Conservation (phyloP, 2,113 vertebrate species). For the Coreoperca whiteheadi region DNA sequence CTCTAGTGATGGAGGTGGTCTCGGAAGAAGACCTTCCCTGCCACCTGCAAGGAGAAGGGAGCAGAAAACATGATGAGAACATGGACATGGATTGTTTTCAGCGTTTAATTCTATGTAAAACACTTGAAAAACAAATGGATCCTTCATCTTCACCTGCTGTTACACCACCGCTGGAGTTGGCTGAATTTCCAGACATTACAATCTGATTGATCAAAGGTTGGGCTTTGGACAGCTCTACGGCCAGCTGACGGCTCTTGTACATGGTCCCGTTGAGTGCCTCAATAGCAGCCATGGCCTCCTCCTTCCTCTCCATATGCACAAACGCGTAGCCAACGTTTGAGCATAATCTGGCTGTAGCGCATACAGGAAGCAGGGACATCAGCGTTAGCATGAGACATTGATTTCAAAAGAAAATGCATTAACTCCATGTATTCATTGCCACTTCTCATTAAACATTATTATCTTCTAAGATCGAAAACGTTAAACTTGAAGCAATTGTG, state of each 20-base stretch:
- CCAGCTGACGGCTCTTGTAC: slow-evolving; percentile 93
- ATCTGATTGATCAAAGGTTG: slow-evolving; percentile 89
- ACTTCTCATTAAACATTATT: not conserved
- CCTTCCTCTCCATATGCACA: slow-evolving; percentile 98
- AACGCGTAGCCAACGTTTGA: slow-evolving; percentile 93
- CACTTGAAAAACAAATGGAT: not conserved
- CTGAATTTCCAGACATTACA: slow-evolving; percentile 46
- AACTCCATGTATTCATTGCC: not conserved
- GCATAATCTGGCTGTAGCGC: slow-evolving; percentile 80
- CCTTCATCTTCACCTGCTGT: slow-evolving; percentile 19
- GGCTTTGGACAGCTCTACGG: slow-evolving; percentile 95
- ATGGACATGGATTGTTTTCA: not conserved
- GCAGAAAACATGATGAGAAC: slow-evolving; percentile 15
- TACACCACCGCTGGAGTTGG: slow-evolving; percentile 53
- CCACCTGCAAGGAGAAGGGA: slow-evolving; percentile 50
- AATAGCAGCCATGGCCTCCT: slow-evolving; percentile 92
- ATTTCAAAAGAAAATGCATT: not conserved
- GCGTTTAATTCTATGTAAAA: not conserved
- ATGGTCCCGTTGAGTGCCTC: slow-evolving; percentile 94
- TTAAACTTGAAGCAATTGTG: not conserved
- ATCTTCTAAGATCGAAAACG: not conserved
- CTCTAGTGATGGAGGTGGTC: slow-evolving; percentile 82
- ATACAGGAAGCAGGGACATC: not conserved
- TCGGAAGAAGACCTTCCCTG: slow-evolving; percentile 81
- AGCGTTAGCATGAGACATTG: not conserved